Evolutionary conservation across 2,888 invertebrate genomes (phyloP).

Genomic region (Lasioglossum vierecki): DNA sequence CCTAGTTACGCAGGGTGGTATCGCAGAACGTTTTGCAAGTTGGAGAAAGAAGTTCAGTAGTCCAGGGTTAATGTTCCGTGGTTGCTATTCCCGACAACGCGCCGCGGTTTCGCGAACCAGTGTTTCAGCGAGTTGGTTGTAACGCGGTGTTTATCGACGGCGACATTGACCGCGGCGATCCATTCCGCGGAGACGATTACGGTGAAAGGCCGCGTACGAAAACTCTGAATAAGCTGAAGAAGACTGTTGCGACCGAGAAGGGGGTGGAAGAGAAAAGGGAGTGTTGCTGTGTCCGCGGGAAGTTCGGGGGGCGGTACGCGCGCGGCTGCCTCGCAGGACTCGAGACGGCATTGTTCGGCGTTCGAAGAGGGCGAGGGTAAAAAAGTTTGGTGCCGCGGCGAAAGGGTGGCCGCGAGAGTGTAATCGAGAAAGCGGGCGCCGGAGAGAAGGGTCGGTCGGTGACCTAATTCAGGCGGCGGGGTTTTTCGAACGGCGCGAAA

Average conservation of each 20-base stretch:
- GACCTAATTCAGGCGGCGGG: conserved; percentile 73
- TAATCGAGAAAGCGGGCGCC: conserved; percentile 38
- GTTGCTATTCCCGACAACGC: too few relatives aligned
- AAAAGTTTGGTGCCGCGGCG: conserved; percentile 39
- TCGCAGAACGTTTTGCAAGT: too few relatives aligned
- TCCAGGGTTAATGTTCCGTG: too few relatives aligned
- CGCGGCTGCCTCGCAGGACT: background rate
- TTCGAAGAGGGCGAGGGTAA: conserved; percentile 5
- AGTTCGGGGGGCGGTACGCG: background rate
- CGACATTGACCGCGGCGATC: background rate
- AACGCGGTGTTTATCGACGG: background rate
- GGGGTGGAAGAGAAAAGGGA: background rate
- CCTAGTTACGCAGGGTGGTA: too few relatives aligned
- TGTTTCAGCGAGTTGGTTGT: background rate
- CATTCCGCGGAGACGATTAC: background rate
- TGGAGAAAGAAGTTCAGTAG: too few relatives aligned
- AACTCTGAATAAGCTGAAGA: background rate
- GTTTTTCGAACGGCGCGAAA: conserved; percentile 77
- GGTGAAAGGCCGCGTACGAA: background rate
- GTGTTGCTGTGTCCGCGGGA: background rate
- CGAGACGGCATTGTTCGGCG: conserved; percentile 14
- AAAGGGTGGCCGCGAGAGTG: conserved; percentile 23
- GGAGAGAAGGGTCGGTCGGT: conserved; percentile 66
- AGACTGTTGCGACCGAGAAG: background rate
- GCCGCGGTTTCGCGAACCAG: too few relatives aligned